Evolutionary conservation across 2,888 invertebrate species (phyloP).

Genomic region (Gisinianus flammeolus): DNA sequence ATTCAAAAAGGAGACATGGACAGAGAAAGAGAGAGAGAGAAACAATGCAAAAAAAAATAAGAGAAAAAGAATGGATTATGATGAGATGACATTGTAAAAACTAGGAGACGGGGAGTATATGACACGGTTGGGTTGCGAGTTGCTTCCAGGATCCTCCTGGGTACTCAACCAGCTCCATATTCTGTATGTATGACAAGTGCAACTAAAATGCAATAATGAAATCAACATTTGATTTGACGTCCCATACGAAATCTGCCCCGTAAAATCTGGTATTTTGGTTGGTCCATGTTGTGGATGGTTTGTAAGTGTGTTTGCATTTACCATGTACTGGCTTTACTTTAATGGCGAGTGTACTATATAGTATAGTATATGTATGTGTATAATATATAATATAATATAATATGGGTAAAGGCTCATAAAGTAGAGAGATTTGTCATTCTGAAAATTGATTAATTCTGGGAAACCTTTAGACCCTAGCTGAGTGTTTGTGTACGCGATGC

Average conservation of each 20-base stretch:
- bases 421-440: constrained; percentile 37
- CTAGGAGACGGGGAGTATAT: neutral
- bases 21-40: constrained; percentile 15
- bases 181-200: neutral
- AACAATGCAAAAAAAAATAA: neutral
- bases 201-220: neutral
- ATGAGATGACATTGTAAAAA: constrained; percentile 6
- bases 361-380: too few species aligned
- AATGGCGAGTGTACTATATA: too few species aligned
- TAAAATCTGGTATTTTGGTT: constrained; percentile 20
- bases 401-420: constrained; percentile 37
- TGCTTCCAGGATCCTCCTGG: too few species aligned
- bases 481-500: constrained; percentile 35
- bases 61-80: too few species aligned
- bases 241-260: neutral
- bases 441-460: constrained; percentile 40
- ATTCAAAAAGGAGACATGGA: neutral
- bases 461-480: constrained; percentile 38
- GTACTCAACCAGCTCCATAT: neutral
- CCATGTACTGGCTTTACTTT: too few species aligned
- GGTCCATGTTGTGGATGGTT: constrained; percentile 12
- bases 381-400: too few species aligned
- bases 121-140: constrained; percentile 1
- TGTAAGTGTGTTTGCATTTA: too few species aligned
- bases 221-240: neutral